These are phyloP conservation scores for Diacarnus erythraeanus DNA, from an alignment of 37 sponge, comb jelly and placozoan species.

Conservation along the genomic window DNA sequence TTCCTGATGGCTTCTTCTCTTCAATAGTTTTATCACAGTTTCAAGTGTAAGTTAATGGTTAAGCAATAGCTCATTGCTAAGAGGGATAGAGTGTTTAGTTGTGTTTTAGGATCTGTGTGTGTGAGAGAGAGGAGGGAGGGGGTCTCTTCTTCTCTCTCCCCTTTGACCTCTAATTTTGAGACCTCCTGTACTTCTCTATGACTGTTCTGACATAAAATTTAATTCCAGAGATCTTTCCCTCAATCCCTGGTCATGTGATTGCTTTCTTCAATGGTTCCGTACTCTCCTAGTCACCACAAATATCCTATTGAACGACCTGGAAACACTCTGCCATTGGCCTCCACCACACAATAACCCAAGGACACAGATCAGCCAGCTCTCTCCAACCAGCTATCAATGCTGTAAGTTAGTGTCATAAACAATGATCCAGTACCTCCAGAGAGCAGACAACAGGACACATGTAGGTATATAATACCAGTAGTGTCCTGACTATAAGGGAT, in stretches of 20 bases:
- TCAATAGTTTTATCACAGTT: neutral
- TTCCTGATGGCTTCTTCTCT: constrained; percentile 36
- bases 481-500: no score
- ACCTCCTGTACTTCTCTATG: no score
- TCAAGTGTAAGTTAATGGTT: no score
- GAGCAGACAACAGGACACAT: no score
- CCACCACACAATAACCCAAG: neutral
- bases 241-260: constrained; percentile 78
- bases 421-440: neutral
- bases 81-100: no score
- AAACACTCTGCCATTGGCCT: constrained; percentile 31
- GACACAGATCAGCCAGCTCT: neutral
- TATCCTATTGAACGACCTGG: neutral
- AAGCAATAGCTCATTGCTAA: no score
- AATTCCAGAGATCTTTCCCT: constrained; percentile 21
- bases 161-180: no score
- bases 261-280: constrained; percentile 34
- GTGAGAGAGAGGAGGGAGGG: no score
- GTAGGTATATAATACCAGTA: no score
- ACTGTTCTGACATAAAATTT: no score
- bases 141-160: no score
- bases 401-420: constrained; percentile 10
- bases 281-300: neutral
- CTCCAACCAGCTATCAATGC: constrained; percentile 9
- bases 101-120: no score